These are phyloP conservation scores for Crotalus viridis DNA, from an alignment of 2,113 vertebrate species.

Conservation along the genomic window DNA sequence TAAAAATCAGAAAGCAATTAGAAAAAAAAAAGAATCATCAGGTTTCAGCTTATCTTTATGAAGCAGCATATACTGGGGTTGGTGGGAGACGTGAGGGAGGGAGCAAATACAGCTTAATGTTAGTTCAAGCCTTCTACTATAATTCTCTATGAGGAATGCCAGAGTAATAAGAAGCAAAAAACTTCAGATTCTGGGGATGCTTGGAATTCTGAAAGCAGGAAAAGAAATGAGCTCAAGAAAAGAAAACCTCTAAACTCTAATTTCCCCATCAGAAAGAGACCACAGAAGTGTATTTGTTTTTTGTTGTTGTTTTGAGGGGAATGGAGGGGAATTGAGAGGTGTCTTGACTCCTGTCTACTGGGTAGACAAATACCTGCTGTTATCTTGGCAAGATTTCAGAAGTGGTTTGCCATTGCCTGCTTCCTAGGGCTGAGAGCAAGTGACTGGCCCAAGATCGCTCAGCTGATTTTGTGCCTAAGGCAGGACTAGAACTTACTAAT, in stretches of 20 bases:
- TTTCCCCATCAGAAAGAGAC: not conserved
- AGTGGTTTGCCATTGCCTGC: not conserved
- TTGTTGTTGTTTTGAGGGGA: too few species aligned
- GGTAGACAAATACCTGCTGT: not conserved
- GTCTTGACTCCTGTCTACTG: not conserved
- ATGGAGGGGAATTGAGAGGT: not conserved
- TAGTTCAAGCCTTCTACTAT: not conserved
- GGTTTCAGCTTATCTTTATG: not conserved
- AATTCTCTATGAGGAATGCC: not conserved
- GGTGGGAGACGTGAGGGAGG: not conserved
- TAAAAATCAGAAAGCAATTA: not conserved
- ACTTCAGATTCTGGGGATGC: not conserved
- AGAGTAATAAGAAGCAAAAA: not conserved
- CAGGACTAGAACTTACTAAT: not conserved
- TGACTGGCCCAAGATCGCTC: not conserved
- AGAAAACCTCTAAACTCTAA: not conserved
- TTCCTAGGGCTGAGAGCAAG: not conserved
- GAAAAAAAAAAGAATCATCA: not conserved
- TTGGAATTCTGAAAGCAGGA: not conserved
- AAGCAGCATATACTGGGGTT: not conserved
- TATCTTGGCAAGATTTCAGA: not conserved
- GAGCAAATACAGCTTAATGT: too few species aligned
- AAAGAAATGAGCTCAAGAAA: not conserved
- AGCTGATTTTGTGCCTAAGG: not conserved
- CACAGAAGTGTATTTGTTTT: not conserved